Evolutionary conservation across 2,888 invertebrate species (phyloP).

Genomic region (Sabatieria punctata): DNA sequence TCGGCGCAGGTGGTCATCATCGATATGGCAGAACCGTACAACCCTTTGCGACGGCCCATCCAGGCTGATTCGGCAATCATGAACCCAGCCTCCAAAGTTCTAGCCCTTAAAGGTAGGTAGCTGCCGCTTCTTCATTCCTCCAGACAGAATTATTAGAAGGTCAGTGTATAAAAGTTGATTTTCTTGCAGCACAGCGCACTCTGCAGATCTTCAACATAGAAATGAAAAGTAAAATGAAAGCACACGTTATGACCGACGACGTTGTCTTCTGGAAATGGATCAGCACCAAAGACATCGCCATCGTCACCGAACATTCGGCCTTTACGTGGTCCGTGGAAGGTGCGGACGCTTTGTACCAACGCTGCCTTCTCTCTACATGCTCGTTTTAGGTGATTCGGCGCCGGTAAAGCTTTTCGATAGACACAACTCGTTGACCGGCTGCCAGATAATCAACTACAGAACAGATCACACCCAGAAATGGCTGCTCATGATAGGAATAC

Average conservation of each 20-base stretch:
- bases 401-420: constrained; percentile 92
- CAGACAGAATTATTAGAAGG: too few species aligned
- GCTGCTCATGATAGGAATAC: constrained; percentile 76
- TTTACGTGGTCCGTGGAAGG: constrained; percentile 98
- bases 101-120: constrained; percentile 76
- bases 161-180: too few species aligned
- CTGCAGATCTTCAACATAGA: constrained; percentile 98
- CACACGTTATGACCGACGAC: constrained; percentile 75
- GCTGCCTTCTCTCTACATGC: too few species aligned
- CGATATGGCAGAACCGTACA: constrained; percentile 83
- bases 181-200: constrained; percentile 90
- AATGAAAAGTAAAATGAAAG: constrained; percentile 98
- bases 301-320: constrained; percentile 85
- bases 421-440: constrained; percentile 81
- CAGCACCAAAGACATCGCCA: constrained; percentile 76
- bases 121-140: too few species aligned
- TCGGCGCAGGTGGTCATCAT: constrained; percentile 71
- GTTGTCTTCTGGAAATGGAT: constrained; percentile 99
- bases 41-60: constrained; percentile 85
- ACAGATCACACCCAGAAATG: constrained; percentile 92
- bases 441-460: constrained; percentile 97
- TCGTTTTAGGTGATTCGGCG: constrained; percentile 55
- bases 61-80: constrained; percentile 97
- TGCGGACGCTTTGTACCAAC: too few species aligned
- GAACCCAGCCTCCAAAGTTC: constrained; percentile 98